These are phyloP conservation scores for Drosophila pallidifrons DNA, from an alignment of 1,140 invertebrate genomes.

Conservation along the genomic window DNA sequence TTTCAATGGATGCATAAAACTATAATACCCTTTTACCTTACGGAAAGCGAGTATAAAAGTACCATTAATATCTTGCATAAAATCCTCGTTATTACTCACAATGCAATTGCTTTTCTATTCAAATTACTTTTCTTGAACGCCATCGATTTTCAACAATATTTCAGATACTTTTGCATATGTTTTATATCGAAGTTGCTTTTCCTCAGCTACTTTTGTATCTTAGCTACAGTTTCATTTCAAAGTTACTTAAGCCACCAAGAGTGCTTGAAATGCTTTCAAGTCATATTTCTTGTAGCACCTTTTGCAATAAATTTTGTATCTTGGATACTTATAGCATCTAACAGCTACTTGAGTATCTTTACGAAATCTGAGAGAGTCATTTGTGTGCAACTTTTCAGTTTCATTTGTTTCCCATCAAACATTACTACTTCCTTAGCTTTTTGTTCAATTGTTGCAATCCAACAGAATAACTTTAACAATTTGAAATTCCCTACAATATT, in stretches of 20 bases:
- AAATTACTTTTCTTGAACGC: too few species aligned
- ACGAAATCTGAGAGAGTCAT: neutral
- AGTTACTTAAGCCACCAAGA: neutral
- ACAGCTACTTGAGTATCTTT: neutral
- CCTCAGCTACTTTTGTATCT: neutral
- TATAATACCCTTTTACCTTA: too few species aligned
- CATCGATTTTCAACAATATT: too few species aligned
- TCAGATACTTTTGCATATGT: neutral
- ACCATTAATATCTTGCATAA: too few species aligned
- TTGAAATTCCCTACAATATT: too few species aligned
- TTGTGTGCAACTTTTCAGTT: neutral
- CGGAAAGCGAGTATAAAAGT: too few species aligned
- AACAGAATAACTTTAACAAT: too few species aligned
- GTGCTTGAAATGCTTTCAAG: constrained; percentile 1
- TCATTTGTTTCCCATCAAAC: neutral
- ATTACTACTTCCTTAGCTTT: too few species aligned
- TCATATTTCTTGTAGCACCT: neutral
- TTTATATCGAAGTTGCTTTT: neutral
- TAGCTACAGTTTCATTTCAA: neutral
- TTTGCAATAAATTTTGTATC: constrained; percentile 1
- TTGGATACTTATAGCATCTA: neutral
- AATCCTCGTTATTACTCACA: too few species aligned
- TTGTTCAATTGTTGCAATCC: too few species aligned
- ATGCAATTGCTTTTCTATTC: too few species aligned
- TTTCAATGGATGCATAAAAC: too few species aligned